Percentiles rank a stretch among this genome's conserved stretches.
phyloP scores from a whole-genome alignment of 2,888 invertebrate species.

The Volucella bombylans region DNA sequence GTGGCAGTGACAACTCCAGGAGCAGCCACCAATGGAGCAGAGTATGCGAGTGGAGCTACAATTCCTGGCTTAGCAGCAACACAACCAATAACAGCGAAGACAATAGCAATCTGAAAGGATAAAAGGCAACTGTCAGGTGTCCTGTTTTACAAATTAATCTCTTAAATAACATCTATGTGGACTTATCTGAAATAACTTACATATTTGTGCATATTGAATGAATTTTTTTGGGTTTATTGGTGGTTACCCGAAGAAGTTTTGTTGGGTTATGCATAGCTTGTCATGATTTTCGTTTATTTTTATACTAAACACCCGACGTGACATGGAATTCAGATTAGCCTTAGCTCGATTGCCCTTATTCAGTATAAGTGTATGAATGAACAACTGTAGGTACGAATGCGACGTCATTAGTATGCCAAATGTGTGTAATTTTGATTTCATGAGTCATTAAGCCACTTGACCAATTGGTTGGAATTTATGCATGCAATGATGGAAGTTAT shows the following conservation, averaged over 20 bases:
- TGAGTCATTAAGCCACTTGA: conserved; percentile 40
- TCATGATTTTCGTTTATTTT: conserved; percentile 24
- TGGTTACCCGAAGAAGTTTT: neutral
- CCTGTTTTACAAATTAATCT: neutral
- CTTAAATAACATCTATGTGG: neutral
- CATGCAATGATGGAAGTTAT: neutral
- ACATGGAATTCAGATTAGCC: conserved; percentile 1
- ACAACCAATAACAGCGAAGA: conserved; percentile 2
- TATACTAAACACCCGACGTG: conserved; percentile 20
- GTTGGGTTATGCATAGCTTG: conserved; percentile 18
- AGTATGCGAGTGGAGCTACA: conserved; percentile 60
- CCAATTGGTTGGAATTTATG: conserved; percentile 18
- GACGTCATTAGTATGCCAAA: conserved; percentile 9
- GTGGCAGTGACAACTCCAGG: conserved; percentile 26
- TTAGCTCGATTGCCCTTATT: neutral
- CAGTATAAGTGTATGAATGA: neutral
- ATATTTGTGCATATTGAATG: conserved; percentile 42
- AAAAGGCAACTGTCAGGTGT: neutral
- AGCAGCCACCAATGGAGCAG: conserved; percentile 46
- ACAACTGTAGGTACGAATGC: too few species aligned
- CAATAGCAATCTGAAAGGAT: conserved; percentile 22
- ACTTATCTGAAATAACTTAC: conserved; percentile 14
- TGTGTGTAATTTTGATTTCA: conserved; percentile 17
- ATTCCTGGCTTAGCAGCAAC: conserved; percentile 61
- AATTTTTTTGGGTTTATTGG: conserved; percentile 3